Percentiles rank a stretch among this genome's conserved stretches.
Evolutionary conservation across 2,113 vertebrate species (phyloP).

Genomic region (Chamaea fasciata): DNA sequence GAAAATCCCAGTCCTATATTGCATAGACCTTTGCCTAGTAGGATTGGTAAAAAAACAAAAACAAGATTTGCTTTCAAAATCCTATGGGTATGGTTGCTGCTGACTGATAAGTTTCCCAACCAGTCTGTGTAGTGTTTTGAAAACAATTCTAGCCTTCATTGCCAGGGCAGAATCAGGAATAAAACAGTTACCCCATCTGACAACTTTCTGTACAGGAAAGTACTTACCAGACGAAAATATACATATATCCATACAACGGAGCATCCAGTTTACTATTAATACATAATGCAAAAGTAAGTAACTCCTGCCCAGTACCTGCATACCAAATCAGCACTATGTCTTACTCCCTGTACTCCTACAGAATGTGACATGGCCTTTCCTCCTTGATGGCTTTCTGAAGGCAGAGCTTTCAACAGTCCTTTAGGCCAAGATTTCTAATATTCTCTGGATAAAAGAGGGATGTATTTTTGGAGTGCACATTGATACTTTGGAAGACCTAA

Average conservation of each 20-base stretch:
- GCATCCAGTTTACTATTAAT: background rate
- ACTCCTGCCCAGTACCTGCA: background rate
- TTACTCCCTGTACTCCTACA: background rate
- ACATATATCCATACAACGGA: background rate
- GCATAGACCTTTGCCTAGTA: background rate
- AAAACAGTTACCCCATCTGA: background rate
- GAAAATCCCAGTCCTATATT: background rate
- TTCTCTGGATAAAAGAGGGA: background rate
- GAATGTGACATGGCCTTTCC: background rate
- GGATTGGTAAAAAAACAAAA: background rate
- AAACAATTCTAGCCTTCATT: background rate
- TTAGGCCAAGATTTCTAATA: background rate
- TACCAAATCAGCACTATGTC: background rate
- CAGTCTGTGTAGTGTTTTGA: background rate
- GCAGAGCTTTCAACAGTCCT: background rate
- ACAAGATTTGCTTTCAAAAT: background rate
- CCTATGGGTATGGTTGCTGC: background rate
- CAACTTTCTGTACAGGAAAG: background rate
- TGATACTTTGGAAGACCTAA: background rate
- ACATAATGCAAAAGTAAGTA: background rate
- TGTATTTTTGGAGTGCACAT: background rate
- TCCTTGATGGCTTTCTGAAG: background rate
- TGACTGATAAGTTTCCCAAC: background rate
- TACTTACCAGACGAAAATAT: background rate
- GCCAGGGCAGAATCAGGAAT: background rate